Conservation (phyloP, 2,113 vertebrate genomes). For the Rhinogobius similis region DNA sequence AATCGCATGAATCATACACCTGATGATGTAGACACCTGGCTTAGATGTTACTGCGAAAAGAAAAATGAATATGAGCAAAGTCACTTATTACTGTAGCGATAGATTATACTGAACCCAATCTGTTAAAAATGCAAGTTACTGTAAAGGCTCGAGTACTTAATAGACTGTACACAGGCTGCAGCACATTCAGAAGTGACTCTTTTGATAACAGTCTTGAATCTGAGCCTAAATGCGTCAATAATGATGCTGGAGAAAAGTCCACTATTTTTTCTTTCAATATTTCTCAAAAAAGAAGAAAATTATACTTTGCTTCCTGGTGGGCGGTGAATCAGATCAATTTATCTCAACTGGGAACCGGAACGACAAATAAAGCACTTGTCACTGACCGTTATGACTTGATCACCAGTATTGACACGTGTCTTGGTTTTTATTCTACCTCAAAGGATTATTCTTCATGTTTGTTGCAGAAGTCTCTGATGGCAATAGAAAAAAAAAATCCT, state of each 20-base stretch:
- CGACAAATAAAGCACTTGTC: too few species aligned
- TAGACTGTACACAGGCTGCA: slow-evolving; percentile 34
- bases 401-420: not conserved
- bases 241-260: too few species aligned
- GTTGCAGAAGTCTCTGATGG: not conserved
- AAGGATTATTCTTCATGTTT: not conserved
- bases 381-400: too few species aligned
- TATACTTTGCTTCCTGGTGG: not conserved
- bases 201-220: not conserved
- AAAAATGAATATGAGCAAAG: slow-evolving; percentile 62
- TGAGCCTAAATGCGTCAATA: too few species aligned
- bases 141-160: slow-evolving; percentile 47
- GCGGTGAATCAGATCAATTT: not conserved
- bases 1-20: slow-evolving; percentile 63
- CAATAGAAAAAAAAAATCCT: not conserved
- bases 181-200: slow-evolving; percentile 30
- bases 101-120: slow-evolving; percentile 64
- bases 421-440: not conserved
- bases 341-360: too few species aligned
- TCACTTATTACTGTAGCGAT: slow-evolving; percentile 62
- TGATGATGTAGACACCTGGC: slow-evolving; percentile 63
- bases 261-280: too few species aligned
- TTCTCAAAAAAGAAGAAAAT: too few species aligned
- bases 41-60: slow-evolving; percentile 48
- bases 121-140: slow-evolving; percentile 55